A percentile compares a stretch with the other conserved stretches of the same genome.
Conservation (phyloP, 2,888 invertebrate genomes). For the Dasypogon diadema region DNA sequence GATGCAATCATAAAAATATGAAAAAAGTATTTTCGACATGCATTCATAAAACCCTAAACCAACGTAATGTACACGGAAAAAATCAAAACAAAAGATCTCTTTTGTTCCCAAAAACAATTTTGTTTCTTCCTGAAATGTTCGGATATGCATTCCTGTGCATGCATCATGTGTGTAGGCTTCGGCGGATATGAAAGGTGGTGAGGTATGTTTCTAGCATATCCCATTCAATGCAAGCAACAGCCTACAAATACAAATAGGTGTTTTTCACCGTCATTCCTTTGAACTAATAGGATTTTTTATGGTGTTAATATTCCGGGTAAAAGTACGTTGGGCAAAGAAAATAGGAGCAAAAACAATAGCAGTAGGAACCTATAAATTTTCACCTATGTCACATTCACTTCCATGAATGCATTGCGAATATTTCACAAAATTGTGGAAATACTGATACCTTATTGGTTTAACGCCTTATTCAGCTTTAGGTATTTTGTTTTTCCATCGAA, state of each 20-base stretch:
- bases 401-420: no score
- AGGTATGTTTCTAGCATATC: not conserved
- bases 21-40: not conserved
- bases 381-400: no score
- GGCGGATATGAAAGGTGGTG: constrained; percentile 12
- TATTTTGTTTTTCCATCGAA: no score
- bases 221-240: not conserved
- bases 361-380: no score
- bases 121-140: not conserved
- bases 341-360: no score
- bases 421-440: no score
- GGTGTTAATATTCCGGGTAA: not conserved
- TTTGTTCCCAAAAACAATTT: constrained; percentile 10
- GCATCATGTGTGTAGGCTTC: not conserved
- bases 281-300: constrained; percentile 11
- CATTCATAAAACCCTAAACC: not conserved
- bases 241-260: not conserved
- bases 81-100: not conserved
- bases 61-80: not conserved
- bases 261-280: not conserved
- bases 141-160: not conserved
- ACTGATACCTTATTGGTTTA: no score
- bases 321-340: not conserved
- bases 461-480: no score
- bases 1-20: not conserved